Evolutionary conservation across 1,140 invertebrate genomes (phyloP), one percentile per base, ranked within the genome.

Genomic region (Heliconius eleuchia): DNA sequence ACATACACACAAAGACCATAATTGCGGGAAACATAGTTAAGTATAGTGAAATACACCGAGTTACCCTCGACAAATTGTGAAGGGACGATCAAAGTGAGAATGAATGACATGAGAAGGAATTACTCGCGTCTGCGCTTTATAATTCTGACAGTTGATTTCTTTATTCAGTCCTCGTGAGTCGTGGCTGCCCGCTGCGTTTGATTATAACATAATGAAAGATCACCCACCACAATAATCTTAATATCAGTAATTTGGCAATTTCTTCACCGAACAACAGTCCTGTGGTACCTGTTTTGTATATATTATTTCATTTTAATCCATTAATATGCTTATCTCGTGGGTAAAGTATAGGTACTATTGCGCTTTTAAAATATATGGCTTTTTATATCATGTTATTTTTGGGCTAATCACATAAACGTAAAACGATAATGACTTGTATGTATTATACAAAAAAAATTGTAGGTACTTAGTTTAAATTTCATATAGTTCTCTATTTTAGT

Each of bases 141-240:
- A 88, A 92, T 89, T 88, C 84, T 87, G 85, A 89, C 85, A 87
- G 85, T 83, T 88, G 86, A 90, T 90, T 91, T 90, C 88, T 92
- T 92, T 85, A 91, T 90, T 87, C 89, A 86, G 34, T 60, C 23
- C 75, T 82, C 85, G 83, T 89, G 86, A 88, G 88, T 89, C 84
- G 76, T 72, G 55, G 78, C 30, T 77, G 30, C 87, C 84, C 82
- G 84, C 85, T 85, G 86, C 19, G 84, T 84, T 87, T 85, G 77
- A 87, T 86, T 84, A 83, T 84, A 83, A 85, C 72, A 72, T 77
- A 71, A 74, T 78, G 50, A 81, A 75, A 57, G 76, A 80, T 80
- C 76, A 75, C 30, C 30, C 75, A 34, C 46, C 72, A 60, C 70
- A 76, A 81, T 81, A 60, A 81, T 78, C 34, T 71, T 23, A 74